phyloP scores from a whole-genome alignment of 2,797 vertebrate species.

The Merluccius polli region DNA sequence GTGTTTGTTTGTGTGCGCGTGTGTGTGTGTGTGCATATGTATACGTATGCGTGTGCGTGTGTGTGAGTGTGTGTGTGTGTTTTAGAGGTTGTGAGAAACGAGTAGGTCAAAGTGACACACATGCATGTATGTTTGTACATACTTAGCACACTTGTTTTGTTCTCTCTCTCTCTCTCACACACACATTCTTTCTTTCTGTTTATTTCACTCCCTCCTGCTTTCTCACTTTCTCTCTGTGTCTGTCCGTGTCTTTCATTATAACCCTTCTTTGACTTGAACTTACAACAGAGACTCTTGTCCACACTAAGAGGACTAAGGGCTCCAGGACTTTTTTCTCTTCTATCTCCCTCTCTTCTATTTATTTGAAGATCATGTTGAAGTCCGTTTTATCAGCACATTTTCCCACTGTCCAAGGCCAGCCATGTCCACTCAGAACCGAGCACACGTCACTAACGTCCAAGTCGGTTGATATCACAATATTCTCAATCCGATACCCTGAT shows the following conservation, averaged over 20 bases:
- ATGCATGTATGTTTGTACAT: neutral
- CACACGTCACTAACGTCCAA: neutral
- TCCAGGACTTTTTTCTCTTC: neutral
- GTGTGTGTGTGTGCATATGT: constrained; percentile 7
- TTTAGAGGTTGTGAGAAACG: neutral
- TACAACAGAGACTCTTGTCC: neutral
- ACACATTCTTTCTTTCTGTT: neutral
- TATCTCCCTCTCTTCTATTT: neutral
- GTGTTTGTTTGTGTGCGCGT: neutral
- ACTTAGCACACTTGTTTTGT: neutral
- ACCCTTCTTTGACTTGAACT: neutral
- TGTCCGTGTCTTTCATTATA: neutral
- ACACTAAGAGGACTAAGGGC: no score
- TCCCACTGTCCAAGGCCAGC: neutral
- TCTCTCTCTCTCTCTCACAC: neutral
- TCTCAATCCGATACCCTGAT: no score
- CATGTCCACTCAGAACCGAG: neutral
- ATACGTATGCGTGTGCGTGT: constrained; percentile 7
- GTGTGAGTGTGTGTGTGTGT: neutral
- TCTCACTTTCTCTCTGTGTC: neutral
- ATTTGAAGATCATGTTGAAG: neutral
- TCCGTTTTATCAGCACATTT: neutral
- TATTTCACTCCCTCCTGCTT: neutral
- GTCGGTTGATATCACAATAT: neutral
- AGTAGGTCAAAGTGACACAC: neutral